Conservation (phyloP, 2,113 vertebrate genomes). For the Thalassarche chlororhynchos region DNA sequence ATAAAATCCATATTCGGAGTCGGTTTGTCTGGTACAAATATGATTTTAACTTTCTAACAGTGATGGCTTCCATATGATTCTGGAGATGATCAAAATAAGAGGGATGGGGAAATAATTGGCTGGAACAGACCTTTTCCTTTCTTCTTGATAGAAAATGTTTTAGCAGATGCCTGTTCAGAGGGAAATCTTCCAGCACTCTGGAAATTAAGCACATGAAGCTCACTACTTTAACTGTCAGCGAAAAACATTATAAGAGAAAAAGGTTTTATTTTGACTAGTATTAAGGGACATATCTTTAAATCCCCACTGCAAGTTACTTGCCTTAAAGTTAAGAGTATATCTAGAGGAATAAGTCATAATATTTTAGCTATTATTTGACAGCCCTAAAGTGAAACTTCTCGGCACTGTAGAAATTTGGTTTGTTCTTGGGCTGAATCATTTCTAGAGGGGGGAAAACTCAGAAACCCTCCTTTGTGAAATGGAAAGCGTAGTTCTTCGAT, state of each 20-base stretch:
- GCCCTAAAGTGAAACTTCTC: not conserved
- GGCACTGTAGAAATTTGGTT: not conserved
- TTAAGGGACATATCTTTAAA: not conserved
- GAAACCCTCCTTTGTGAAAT: not conserved
- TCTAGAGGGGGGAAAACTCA: not conserved
- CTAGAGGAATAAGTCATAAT: not conserved
- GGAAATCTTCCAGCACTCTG: constrained; percentile 14
- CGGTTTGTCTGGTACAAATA: constrained; percentile 66
- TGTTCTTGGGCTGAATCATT: not conserved
- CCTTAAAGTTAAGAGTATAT: not conserved
- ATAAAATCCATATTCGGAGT: constrained; percentile 62
- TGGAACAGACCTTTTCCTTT: constrained; percentile 38
- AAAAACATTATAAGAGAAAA: not conserved
- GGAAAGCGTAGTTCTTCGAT: not conserved
- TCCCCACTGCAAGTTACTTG: not conserved
- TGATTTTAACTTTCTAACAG: constrained; percentile 53
- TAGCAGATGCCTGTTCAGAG: constrained; percentile 49
- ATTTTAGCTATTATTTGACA: not conserved
- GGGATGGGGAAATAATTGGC: constrained; percentile 46
- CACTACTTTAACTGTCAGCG: not conserved
- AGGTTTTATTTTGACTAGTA: not conserved
- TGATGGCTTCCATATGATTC: constrained; percentile 70
- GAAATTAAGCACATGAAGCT: not conserved
- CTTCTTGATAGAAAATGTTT: constrained; percentile 55
- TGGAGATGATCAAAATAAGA: constrained; percentile 46